Evolutionary conservation across 2,113 vertebrate species (phyloP).

Genomic region (Sinocyclocheilus grahami): DNA sequence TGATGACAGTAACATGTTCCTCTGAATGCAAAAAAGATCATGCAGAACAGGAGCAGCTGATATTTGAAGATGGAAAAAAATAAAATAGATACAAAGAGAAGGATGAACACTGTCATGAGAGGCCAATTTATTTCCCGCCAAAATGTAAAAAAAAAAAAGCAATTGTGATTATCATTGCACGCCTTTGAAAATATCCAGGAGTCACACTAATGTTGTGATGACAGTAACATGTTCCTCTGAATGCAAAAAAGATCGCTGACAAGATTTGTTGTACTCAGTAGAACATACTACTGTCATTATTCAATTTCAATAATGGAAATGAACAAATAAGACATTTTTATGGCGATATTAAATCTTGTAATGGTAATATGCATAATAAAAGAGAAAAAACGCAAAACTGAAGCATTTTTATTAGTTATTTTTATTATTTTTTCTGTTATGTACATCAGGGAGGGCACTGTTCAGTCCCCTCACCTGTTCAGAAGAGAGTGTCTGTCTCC

Average conservation of each 20-base stretch:
- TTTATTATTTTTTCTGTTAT: not conserved
- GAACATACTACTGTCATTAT: too few relatives aligned
- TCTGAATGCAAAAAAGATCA: too few relatives aligned
- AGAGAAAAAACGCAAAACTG: not conserved
- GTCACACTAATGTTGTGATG: not conserved
- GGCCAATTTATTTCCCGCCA: not conserved
- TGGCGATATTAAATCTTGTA: not conserved
- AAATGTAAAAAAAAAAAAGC: not conserved
- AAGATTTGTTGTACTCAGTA: too few relatives aligned
- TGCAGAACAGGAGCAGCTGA: not conserved
- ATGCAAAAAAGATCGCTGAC: too few relatives aligned
- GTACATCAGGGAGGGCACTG: not conserved
- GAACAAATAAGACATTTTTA: too few relatives aligned
- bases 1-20: too few relatives aligned
- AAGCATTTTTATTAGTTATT: not conserved
- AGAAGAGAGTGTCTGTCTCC: constrained; percentile 9
- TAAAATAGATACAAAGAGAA: not conserved
- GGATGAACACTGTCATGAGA: not conserved
- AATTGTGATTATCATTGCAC: not conserved
- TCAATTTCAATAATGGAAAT: too few relatives aligned
- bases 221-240: not conserved
- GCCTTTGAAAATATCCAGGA: not conserved
- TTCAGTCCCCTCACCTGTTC: constrained; percentile 42
- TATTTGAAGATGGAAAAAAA: too few relatives aligned
- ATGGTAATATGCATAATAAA: too few relatives aligned